Evolutionary conservation across 2,113 vertebrate genomes (phyloP), one percentile per base, ranked within the genome.

Genomic region (Leptobrachium leishanense): DNA sequence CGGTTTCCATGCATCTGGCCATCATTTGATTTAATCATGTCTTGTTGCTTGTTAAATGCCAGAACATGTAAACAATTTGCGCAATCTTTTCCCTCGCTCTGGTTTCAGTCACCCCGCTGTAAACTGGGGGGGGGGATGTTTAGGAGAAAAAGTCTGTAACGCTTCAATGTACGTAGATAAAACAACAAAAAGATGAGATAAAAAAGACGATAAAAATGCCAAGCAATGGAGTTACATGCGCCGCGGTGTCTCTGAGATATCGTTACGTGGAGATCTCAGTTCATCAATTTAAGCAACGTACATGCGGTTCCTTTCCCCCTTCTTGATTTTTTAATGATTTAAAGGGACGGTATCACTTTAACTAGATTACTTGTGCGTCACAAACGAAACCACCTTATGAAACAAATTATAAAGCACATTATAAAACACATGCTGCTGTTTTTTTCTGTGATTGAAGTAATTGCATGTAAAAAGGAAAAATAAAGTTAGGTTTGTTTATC

Each of bases 151-250:
- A 57, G 63, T 50, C 46, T 50, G 46, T 8, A 50, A 50, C 12
- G 10, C 68, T 59, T 6, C 74, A 5, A 43, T 44, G 50, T 7
- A 39, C 20, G 40, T 9, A 67, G 63, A 67, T 67, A 40, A 72
- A 68, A 50, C 53, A 79, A 43, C 43, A 72, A 79, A 79, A 79
- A 79, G 70, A 46, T 73, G 68, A 68, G 77, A 79, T 79, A 55
- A 71, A 63, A 79, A 55, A 5, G 59, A 40, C 67, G 67, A 73
- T 79, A 73, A 79, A 79, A 73, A 79, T 31, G 20, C 20, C 70
- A 67, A 73, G 11, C 12, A 15, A 44, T 55, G 62, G 20, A 67
- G 63, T 73, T 63, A 73, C 65, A 55, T 44, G 20, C 20, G 20
- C 20, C 20, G 20, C 20, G 20, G 20, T 1, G 20, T 31, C 20